Evolutionary conservation across 23 tunicate genomes (phyloP), one percentile per base, ranked within the genome.

Genomic region (Styela clava): DNA sequence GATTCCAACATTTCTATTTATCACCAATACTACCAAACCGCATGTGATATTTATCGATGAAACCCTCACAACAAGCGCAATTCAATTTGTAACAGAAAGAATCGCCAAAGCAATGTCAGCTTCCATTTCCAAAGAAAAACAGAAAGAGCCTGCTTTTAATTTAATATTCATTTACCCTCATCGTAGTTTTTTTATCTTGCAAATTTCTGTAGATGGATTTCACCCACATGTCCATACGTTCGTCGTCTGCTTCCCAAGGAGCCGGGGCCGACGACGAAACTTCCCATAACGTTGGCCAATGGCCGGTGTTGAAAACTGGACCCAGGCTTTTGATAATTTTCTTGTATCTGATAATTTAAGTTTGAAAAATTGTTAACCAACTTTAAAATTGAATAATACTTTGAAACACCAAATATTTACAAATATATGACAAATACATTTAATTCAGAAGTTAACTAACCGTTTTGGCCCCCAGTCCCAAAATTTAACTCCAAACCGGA

Each of bases 241-340:
- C 87, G 61, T 93, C 93, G 23, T 68, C 82, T 16, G 89, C 89
- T 24, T 85, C 61, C 25, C 78, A 68, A 0, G 98, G 98, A 24
- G 98, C 98, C 24, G 98, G 98, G 0, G 83, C 91, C 3, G 92
- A 86, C 3, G 69, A 81, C 0, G 98, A 93, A 24, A 93, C 98
- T 62, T 87, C 98, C 86, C 89, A 84, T 5, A 93, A 85, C 18
- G 79, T 63, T 28, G 69, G 33, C 98, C 98, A 93, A 2, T 34
- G 34, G 12, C 82, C 98, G 1, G 82, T 34, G 24, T 84, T 81
- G 52, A 93, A 81, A 2, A 78, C 86, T 12, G 92, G 81, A 2
- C 98, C 98, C 2, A 88, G 24, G 37, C 56, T 24, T 26, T 88
- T 77, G 34, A 84, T 34, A 23, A 78, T 35, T 22, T 73, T 28